These are phyloP conservation scores for Leistus spinibarbis DNA, from an alignment of 2,888 invertebrate genomes.

Conservation along the genomic window DNA sequence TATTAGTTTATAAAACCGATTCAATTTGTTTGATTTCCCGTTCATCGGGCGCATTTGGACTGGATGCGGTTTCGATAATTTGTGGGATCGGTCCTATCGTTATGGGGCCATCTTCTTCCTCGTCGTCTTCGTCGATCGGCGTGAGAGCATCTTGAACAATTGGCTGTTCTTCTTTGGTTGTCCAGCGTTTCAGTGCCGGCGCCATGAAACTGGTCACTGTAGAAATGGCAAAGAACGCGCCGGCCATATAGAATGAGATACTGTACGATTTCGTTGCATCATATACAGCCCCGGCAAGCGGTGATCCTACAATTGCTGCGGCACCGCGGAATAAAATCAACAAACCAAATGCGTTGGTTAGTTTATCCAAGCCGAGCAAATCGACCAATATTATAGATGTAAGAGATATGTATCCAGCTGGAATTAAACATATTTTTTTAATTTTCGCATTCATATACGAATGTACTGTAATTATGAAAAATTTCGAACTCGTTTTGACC, in stretches of 20 bases:
- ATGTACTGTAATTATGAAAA: neutral
- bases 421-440: constrained; percentile 46
- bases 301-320: constrained; percentile 87
- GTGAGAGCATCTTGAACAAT: constrained; percentile 68
- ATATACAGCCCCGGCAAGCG: constrained; percentile 85
- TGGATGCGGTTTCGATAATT: constrained; percentile 79
- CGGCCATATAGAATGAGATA: constrained; percentile 92
- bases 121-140: constrained; percentile 84
- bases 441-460: neutral
- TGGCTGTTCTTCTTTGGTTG: constrained; percentile 54
- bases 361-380: constrained; percentile 89
- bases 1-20: constrained; percentile 67
- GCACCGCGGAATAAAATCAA: constrained; percentile 94
- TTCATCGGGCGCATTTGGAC: constrained; percentile 63
- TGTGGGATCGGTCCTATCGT: constrained; percentile 73
- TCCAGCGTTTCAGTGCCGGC: constrained; percentile 69
- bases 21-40: constrained; percentile 73
- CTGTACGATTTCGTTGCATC: constrained; percentile 86
- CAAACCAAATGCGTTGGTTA: constrained; percentile 97
- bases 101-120: constrained; percentile 71
- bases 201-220: constrained; percentile 85
- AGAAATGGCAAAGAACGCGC: constrained; percentile 83
- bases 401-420: constrained; percentile 96
- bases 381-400: constrained; percentile 98
- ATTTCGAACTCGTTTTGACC: no score